These are phyloP conservation scores for Drosophila bifasciata DNA, from an alignment of 1,140 invertebrate genomes.

Conservation along the genomic window DNA sequence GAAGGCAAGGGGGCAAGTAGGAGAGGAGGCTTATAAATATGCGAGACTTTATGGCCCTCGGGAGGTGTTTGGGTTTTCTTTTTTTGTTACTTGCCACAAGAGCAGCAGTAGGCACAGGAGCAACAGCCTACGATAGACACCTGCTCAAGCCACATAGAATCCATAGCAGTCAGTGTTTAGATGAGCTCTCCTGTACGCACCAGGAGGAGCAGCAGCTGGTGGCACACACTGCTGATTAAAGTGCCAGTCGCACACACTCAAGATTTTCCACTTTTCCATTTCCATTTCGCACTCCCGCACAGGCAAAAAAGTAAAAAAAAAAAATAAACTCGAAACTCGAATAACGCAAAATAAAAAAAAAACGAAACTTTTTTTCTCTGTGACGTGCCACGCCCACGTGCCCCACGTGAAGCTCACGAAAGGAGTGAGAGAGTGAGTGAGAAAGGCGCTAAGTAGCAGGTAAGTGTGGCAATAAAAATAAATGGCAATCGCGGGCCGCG, in stretches of 20 bases:
- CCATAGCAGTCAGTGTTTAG: background rate
- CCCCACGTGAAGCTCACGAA: too few relatives aligned
- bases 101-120: background rate
- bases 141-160: conserved; percentile 20
- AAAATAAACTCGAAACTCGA: conserved; percentile 54
- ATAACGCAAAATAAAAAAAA: background rate
- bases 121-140: conserved; percentile 35
- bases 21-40: conserved; percentile 49
- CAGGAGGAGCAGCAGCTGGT: conserved; percentile 33
- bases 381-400: conserved; percentile 21
- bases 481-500: conserved; percentile 63
- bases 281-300: background rate
- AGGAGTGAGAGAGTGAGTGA: background rate
- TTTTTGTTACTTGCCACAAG: background rate
- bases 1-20: background rate
- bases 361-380: conserved; percentile 36
- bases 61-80: conserved; percentile 41
- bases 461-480: conserved; percentile 72
- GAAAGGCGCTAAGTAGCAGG: conserved; percentile 63
- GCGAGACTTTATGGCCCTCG: conserved; percentile 53
- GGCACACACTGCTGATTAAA: conserved; percentile 66
- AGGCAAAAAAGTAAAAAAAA: conserved; percentile 48
- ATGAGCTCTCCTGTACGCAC: conserved; percentile 11
- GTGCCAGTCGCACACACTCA: conserved; percentile 41
- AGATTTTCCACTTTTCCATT: background rate